Evolutionary conservation across 1,140 invertebrate genomes (phyloP).

Genomic region (Sycobia sp.): DNA sequence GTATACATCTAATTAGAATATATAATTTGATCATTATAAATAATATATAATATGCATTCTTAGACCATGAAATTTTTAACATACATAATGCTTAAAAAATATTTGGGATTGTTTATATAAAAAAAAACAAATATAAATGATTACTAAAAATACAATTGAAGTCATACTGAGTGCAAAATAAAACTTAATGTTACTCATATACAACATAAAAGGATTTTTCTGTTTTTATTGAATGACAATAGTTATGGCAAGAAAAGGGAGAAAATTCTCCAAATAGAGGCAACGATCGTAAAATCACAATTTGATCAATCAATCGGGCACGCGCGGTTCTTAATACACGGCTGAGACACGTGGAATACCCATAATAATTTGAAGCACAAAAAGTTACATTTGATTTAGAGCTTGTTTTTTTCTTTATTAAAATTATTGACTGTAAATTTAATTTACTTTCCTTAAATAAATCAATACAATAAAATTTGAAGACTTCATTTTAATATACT

Average conservation of each 20-base stretch:
- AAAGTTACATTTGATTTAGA: not conserved
- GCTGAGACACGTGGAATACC: conserved; percentile 1
- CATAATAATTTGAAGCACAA: conserved; percentile 4
- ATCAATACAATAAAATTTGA: not conserved
- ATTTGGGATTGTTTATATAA: too few species aligned
- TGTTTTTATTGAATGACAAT: conserved; percentile 8
- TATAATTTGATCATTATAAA: too few species aligned
- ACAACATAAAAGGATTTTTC: not conserved
- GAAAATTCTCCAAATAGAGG: conserved; percentile 25
- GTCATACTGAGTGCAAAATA: too few species aligned
- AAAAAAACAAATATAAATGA: too few species aligned
- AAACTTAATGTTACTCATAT: too few species aligned
- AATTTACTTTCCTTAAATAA: not conserved
- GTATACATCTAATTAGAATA: too few species aligned
- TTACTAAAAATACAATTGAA: too few species aligned
- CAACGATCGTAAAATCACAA: conserved; percentile 26
- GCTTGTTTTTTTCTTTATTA: conserved; percentile 2
- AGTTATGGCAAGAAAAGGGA: conserved; percentile 29
- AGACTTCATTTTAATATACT: too few species aligned
- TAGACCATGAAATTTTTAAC: too few species aligned
- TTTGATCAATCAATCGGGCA: conserved; percentile 21
- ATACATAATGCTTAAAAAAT: too few species aligned
- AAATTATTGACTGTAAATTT: not conserved
- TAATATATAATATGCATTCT: too few species aligned
- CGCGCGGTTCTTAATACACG: conserved; percentile 8